Conservation (phyloP, 2,113 vertebrate genomes). For the Chitala chitala region DNA sequence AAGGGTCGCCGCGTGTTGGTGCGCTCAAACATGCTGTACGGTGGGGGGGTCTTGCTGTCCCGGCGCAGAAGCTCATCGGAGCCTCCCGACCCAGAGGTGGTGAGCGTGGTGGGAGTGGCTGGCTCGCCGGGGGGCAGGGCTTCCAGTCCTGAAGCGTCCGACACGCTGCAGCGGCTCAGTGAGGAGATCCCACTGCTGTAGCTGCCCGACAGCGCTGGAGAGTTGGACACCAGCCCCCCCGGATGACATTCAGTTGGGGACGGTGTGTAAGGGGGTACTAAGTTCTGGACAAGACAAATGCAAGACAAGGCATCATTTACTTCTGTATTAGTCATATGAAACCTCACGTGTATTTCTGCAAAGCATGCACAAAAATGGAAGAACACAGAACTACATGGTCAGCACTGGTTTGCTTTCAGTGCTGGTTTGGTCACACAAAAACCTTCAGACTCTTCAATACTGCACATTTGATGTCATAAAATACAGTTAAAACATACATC, state of each 20-base stretch:
- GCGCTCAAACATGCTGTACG: constrained; percentile 89
- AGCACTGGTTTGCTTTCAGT: no score
- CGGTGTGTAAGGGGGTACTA: constrained; percentile 79
- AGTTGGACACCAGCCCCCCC: constrained; percentile 80
- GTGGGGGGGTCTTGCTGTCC: constrained; percentile 90
- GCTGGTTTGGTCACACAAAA: no score
- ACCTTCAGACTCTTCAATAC: no score
- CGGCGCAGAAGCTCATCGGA: constrained; percentile 79
- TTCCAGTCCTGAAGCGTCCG: constrained; percentile 88
- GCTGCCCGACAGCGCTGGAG: constrained; percentile 85
- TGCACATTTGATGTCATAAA: no score
- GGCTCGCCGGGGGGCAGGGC: constrained; percentile 63
- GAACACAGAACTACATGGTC: no score
- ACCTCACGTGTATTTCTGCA: no score
- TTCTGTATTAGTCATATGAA: no score
- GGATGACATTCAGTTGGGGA: constrained; percentile 91
- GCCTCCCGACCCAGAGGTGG: constrained; percentile 63
- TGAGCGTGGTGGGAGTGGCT: constrained; percentile 41
- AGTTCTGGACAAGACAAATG: constrained; percentile 57
- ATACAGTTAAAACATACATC: no score
- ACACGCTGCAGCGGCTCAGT: constrained; percentile 89
- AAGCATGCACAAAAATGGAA: no score
- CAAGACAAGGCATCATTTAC: neutral
- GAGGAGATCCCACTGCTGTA: constrained; percentile 97
- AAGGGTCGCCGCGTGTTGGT: constrained; percentile 77